phyloP scores from a whole-genome alignment of 1,140 invertebrate genomes.

The Chlorops oryzae region DNA sequence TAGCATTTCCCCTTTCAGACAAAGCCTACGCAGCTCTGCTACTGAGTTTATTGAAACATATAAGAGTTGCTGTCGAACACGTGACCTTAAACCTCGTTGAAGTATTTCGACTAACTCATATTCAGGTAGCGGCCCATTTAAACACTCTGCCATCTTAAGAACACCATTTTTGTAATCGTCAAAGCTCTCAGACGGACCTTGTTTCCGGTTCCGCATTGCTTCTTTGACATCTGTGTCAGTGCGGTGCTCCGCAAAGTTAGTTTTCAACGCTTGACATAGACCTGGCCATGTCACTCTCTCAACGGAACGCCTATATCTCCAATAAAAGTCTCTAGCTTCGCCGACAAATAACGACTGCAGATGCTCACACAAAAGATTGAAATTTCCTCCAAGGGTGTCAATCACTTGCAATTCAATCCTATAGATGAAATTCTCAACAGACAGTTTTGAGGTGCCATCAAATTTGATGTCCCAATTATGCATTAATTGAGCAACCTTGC shows the following conservation, averaged over 20 bases:
- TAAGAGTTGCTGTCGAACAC: neutral
- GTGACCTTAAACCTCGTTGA: neutral
- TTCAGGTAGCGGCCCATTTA: too few species aligned
- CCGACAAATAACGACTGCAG: neutral
- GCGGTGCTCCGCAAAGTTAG: neutral
- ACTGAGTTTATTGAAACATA: neutral
- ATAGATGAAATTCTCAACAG: constrained; percentile 3
- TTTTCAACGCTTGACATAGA: neutral
- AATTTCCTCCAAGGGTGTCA: neutral
- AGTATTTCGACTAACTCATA: too few species aligned
- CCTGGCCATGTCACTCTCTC: neutral
- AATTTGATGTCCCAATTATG: neutral
- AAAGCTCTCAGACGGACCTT: too few species aligned
- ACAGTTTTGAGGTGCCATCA: neutral
- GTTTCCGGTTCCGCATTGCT: too few species aligned
- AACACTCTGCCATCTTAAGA: too few species aligned
- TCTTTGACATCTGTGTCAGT: neutral
- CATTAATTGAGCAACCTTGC: too few species aligned
- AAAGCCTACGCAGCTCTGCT: neutral
- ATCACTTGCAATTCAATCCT: constrained; percentile 4
- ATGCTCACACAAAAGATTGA: neutral
- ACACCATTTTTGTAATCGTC: too few species aligned
- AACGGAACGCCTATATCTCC: neutral
- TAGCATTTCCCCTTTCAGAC: neutral
- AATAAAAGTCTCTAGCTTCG: neutral